Evolutionary conservation across 2,113 vertebrate genomes (phyloP).

Genomic region (Thalassarche chlororhynchos): DNA sequence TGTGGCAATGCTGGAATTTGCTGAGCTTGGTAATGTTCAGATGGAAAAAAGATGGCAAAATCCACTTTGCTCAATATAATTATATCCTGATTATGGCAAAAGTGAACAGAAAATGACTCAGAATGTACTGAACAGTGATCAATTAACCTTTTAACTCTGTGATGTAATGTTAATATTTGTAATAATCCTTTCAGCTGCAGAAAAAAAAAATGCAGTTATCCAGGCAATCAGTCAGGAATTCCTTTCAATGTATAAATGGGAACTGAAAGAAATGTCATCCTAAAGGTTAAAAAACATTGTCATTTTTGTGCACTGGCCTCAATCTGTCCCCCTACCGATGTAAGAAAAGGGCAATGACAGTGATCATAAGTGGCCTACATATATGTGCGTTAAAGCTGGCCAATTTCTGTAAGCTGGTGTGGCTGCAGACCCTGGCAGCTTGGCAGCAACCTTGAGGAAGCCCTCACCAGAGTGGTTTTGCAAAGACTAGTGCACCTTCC

Average conservation of each 20-base stretch:
- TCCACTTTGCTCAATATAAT: background rate
- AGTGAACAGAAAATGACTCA: background rate
- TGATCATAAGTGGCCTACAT: background rate
- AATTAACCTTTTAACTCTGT: constrained; percentile 35
- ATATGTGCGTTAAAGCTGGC: background rate
- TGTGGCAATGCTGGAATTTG: background rate
- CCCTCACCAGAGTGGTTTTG: background rate
- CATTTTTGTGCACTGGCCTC: background rate
- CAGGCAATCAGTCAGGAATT: background rate
- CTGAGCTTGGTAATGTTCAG: background rate
- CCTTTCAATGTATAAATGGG: background rate
- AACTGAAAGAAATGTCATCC: background rate
- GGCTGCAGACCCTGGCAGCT: background rate
- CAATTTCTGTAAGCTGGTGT: background rate
- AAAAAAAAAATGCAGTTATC: background rate
- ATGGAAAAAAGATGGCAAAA: constrained; percentile 1
- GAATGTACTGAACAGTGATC: background rate
- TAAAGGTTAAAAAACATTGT: background rate
- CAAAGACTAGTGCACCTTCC: background rate
- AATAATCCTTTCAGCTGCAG: background rate
- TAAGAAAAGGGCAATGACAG: background rate
- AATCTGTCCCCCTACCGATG: background rate
- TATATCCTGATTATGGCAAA: background rate
- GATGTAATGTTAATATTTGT: constrained; percentile 3
- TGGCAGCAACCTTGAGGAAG: background rate